These are phyloP conservation scores for Synanthedon vespiformis DNA, from an alignment of 2,888 invertebrate species.

Conservation along the genomic window DNA sequence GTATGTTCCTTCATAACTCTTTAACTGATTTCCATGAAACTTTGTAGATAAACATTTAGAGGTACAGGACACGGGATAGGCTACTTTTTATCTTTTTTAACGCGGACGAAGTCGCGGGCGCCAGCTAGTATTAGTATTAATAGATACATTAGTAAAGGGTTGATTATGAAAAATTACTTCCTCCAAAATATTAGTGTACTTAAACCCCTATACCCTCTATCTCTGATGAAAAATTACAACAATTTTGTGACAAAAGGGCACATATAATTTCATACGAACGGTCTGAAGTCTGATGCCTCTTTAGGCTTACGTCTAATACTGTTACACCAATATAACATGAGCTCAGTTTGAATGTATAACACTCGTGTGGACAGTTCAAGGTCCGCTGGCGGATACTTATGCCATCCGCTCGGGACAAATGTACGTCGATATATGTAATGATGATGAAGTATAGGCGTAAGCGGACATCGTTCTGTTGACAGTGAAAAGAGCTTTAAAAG, in stretches of 20 bases:
- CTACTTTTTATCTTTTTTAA: too few species aligned
- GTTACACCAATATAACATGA: background rate
- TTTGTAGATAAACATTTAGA: too few species aligned
- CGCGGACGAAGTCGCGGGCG: too few species aligned
- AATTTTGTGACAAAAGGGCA: conserved; percentile 27
- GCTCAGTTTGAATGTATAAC: background rate
- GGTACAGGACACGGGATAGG: too few species aligned
- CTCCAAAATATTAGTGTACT: background rate
- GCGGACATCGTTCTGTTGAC: background rate
- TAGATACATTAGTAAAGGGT: background rate
- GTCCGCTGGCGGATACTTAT: background rate
- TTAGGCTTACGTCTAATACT: conserved; percentile 5
- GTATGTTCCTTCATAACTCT: too few species aligned
- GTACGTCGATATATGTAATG: conserved; percentile 7
- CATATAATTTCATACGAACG: conserved; percentile 25
- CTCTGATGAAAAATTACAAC: conserved; percentile 19
- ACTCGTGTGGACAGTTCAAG: background rate
- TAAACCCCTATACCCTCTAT: background rate
- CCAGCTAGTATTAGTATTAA: too few species aligned
- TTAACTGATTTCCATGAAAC: too few species aligned
- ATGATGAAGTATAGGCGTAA: conserved; percentile 8
- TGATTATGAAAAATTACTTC: background rate
- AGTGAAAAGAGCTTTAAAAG: background rate
- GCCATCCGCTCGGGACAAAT: conserved; percentile 7
- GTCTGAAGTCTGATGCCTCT: conserved; percentile 7